Conservation (phyloP, 2,888 invertebrate genomes). For the Protula sp. region DNA sequence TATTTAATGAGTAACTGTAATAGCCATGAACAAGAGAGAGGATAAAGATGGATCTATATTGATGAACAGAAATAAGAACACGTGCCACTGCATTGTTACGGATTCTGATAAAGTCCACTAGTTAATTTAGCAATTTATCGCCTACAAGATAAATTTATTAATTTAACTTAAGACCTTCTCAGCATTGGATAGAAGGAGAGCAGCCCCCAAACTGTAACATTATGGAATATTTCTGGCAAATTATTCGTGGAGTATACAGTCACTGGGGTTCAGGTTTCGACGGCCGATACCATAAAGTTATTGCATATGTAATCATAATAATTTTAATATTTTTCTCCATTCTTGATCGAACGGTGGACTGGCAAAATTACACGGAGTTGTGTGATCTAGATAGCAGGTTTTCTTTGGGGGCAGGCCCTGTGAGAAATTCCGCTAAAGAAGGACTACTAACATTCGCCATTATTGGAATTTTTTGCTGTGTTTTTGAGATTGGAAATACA, state of each 20-base stretch:
- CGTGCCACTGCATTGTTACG: no score
- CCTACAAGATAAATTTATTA: no score
- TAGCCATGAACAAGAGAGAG: no score
- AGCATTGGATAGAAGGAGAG: no score
- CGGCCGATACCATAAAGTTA: conserved; percentile 13
- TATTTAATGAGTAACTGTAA: no score
- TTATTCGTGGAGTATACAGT: not conserved
- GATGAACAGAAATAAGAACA: no score
- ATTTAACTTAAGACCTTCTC: no score
- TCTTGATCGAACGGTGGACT: conserved; percentile 7
- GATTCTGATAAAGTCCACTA: no score
- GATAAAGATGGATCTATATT: no score
- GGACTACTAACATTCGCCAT: conserved; percentile 9
- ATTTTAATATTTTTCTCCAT: conserved; percentile 8
- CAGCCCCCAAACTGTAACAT: no score
- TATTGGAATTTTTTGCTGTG: conserved; percentile 7
- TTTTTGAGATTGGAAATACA: conserved; percentile 10
- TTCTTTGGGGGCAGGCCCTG: conserved; percentile 7
- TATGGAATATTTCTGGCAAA: not conserved
- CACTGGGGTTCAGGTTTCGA: conserved; percentile 8
- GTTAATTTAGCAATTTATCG: no score
- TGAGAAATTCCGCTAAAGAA: not conserved
- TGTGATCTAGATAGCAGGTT: conserved; percentile 1
- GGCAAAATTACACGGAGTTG: conserved; percentile 13
- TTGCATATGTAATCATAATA: conserved; percentile 7